Evolutionary conservation across 2,888 invertebrate species (phyloP).

Genomic region (Branchellion lobata): DNA sequence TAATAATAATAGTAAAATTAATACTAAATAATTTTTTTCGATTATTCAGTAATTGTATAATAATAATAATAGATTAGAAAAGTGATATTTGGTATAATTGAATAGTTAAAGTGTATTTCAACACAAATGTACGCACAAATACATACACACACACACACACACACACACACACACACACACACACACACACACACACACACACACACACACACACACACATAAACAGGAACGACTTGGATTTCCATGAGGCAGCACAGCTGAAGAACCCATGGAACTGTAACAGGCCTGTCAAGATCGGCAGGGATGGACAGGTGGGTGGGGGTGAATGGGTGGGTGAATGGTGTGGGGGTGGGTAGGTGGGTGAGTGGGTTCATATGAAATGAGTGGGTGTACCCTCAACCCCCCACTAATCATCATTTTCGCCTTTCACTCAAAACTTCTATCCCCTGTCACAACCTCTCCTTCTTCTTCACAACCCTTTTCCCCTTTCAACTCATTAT

Average conservation of each 20-base stretch:
- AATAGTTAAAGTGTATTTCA: too few relatives aligned
- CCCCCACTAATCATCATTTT: not conserved
- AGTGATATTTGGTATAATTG: too few relatives aligned
- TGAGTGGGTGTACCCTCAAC: not conserved
- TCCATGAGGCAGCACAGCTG: conserved; percentile 84
- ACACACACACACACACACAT: too few relatives aligned
- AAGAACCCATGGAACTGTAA: conserved; percentile 98
- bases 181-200: too few relatives aligned
- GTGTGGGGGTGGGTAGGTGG: not conserved
- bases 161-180: too few relatives aligned
- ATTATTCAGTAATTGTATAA: not conserved
- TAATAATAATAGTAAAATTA: not conserved
- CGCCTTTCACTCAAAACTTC: not conserved
- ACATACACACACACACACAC: too few relatives aligned
- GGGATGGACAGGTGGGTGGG: conserved; percentile 75
- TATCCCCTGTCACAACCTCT: not conserved
- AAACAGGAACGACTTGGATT: conserved; percentile 85
- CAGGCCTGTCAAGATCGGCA: conserved; percentile 96
- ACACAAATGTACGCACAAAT: too few relatives aligned
- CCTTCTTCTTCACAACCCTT: too few relatives aligned
- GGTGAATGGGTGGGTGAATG: not conserved
- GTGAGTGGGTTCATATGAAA: not conserved
- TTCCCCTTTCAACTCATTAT: too few relatives aligned
- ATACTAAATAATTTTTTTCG: not conserved
- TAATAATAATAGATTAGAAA: too few relatives aligned